phyloP scores from a whole-genome alignment of 2,113 vertebrate species.

The Paramormyrops kingsleyae region DNA sequence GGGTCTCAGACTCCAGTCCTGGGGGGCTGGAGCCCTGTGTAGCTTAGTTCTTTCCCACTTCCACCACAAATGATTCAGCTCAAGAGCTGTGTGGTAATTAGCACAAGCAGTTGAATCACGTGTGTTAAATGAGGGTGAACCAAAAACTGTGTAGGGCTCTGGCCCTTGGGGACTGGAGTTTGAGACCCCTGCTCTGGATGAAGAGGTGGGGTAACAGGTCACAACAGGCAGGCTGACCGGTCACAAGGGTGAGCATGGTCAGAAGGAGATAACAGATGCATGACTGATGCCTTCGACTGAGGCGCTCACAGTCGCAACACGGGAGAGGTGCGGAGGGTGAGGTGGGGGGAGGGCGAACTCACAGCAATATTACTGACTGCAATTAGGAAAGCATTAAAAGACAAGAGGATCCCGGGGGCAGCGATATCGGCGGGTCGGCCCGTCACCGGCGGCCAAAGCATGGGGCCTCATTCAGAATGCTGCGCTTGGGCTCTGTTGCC shows the following conservation, averaged over 20 bases:
- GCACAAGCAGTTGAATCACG: no score
- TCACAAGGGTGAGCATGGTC: background rate
- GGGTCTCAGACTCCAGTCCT: no score
- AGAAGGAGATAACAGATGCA: background rate
- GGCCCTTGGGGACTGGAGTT: no score
- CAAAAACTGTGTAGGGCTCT: no score
- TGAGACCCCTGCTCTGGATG: background rate
- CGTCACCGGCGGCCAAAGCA: background rate
- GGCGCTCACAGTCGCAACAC: background rate
- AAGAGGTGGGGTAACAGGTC: background rate
- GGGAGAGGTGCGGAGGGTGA: background rate
- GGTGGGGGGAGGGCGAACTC: no score
- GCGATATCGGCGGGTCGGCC: background rate
- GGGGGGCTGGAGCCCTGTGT: no score
- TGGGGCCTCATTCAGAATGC: background rate
- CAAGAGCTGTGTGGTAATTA: no score
- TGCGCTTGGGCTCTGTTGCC: background rate
- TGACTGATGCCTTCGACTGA: conserved; percentile 5
- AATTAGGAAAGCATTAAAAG: conserved; percentile 1
- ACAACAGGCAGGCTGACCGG: background rate
- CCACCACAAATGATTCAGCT: no score
- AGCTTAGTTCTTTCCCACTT: no score
- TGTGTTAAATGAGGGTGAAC: no score
- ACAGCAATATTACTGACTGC: background rate
- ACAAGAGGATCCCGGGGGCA: background rate